Conservation (phyloP, 2,888 invertebrate species). For the Zootermopsis nevadensis region DNA sequence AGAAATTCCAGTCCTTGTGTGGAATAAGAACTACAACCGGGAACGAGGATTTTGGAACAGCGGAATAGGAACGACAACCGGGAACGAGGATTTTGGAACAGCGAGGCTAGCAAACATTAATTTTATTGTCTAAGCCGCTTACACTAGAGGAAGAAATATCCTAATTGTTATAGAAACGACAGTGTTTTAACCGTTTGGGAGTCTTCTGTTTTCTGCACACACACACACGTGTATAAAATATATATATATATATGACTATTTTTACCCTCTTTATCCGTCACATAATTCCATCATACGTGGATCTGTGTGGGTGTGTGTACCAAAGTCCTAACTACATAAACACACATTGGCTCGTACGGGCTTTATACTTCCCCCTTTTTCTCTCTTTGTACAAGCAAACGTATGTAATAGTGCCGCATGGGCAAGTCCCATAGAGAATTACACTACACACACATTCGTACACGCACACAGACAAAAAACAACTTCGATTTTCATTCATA, state of each 20-base stretch:
- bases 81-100: too few species aligned
- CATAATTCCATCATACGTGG: constrained; percentile 5
- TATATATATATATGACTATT: constrained; percentile 28
- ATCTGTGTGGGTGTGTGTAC: not conserved
- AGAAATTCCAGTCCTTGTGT: too few species aligned
- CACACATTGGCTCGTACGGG: constrained; percentile 44
- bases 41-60: too few species aligned
- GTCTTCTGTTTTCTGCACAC: constrained; percentile 16
- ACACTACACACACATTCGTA: constrained; percentile 22
- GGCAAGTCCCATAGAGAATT: constrained; percentile 30
- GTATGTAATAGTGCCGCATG: constrained; percentile 39
- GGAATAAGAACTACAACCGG: too few species aligned
- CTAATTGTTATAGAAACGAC: too few species aligned
- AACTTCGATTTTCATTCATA: constrained; percentile 53
- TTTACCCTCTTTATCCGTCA: constrained; percentile 37
- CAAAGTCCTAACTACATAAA: constrained; percentile 47
- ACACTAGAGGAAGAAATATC: too few species aligned
- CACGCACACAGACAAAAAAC: constrained; percentile 42
- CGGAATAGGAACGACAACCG: too few species aligned
- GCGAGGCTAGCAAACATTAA: too few species aligned
- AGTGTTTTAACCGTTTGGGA: not conserved
- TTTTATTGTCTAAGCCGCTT: too few species aligned
- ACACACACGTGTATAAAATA: too few species aligned
- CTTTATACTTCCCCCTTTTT: constrained; percentile 32
- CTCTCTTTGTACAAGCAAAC: constrained; percentile 43